Conservation (phyloP, 2,797 vertebrate genomes). For the Falco rusticolus region DNA sequence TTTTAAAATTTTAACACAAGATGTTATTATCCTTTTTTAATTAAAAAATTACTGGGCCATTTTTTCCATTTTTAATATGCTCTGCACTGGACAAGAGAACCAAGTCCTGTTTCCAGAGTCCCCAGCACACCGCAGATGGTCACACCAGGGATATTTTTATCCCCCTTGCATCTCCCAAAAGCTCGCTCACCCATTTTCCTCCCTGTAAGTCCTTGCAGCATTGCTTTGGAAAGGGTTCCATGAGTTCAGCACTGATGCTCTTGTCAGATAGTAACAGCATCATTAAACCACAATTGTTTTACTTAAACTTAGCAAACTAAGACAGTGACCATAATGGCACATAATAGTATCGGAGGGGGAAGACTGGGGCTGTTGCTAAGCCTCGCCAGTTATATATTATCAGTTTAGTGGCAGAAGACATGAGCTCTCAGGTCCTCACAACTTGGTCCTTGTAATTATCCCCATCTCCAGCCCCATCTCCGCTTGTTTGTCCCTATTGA, state of each 20-base stretch:
- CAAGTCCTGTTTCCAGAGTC: not conserved
- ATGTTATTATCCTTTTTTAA: slow-evolving; percentile 44
- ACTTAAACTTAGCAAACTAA: not conserved
- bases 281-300: not conserved
- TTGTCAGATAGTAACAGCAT: not conserved
- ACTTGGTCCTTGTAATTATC: not conserved
- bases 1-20: slow-evolving; percentile 11
- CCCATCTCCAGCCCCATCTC: not conserved
- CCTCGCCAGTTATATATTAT: not conserved
- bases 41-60: slow-evolving; percentile 14
- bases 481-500: not conserved
- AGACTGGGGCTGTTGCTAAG: accelerated
- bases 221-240: accelerated
- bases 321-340: not conserved
- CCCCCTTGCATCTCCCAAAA: not conserved
- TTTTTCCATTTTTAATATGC: not conserved
- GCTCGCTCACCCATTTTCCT: not conserved
- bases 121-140: not conserved
- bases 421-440: not conserved
- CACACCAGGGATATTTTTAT: not conserved
- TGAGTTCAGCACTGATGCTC: accelerated
- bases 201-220: not conserved
- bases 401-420: not conserved
- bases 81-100: not conserved
- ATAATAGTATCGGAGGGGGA: accelerated